A percentile compares a stretch with the other conserved stretches of the same genome.
Conservation (phyloP, 2,797 vertebrate genomes). For the Taeniopygia guttata region DNA sequence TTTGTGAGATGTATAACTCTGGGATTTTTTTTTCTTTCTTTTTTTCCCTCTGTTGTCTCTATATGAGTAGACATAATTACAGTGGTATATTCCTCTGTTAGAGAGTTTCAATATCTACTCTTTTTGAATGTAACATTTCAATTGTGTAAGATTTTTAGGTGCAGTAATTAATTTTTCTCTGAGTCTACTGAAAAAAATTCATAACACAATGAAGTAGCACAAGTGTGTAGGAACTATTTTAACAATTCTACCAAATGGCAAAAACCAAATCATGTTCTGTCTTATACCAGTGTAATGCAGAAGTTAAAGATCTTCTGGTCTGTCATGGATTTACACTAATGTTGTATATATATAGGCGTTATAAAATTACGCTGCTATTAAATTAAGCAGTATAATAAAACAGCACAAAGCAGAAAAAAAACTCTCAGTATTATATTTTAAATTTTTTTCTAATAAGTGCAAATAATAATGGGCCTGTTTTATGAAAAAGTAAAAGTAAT, state of each 20-base stretch:
- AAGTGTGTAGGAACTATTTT: background rate
- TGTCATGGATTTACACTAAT: background rate
- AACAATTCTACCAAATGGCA: background rate
- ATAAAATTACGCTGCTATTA: background rate
- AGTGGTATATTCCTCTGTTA: background rate
- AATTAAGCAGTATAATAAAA: background rate
- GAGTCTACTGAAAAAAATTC: background rate
- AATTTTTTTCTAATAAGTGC: background rate
- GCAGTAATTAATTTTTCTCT: background rate
- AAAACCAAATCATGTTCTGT: background rate
- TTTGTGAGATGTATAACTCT: background rate
- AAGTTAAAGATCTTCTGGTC: background rate
- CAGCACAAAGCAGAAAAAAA: background rate
- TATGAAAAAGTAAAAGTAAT: background rate
- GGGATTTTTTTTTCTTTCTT: rapidly evolving
- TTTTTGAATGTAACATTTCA: background rate
- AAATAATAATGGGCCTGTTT: background rate
- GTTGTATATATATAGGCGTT: background rate
- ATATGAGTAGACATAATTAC: background rate
- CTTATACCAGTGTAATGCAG: background rate
- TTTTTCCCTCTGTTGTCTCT: rapidly evolving
- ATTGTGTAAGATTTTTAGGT: background rate
- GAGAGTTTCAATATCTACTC: background rate
- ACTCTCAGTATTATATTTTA: background rate
- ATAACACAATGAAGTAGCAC: background rate